These are phyloP conservation scores for Clarias platycephalus DNA, from an alignment of 2,797 vertebrate genomes.

Conservation along the genomic window DNA sequence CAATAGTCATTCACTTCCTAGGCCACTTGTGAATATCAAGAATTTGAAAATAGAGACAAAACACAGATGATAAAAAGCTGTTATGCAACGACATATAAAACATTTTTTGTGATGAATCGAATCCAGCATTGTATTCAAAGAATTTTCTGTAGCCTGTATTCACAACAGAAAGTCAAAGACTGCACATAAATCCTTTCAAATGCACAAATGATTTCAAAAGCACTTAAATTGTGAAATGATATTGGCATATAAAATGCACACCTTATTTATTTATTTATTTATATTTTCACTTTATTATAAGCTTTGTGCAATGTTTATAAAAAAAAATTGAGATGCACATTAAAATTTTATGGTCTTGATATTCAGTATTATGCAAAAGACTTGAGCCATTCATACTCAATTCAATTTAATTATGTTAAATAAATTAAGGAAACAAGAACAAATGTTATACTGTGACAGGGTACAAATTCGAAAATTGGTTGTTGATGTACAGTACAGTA, in stretches of 20 bases:
- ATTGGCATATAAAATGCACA: neutral
- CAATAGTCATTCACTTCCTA: neutral
- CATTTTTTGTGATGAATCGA: neutral
- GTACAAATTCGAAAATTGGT: no score
- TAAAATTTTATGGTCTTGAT: neutral
- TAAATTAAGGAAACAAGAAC: no score
- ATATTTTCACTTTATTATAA: neutral
- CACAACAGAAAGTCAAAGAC: neutral
- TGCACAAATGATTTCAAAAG: neutral
- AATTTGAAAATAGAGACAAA: neutral
- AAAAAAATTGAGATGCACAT: no score
- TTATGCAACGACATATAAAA: neutral
- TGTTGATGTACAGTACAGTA: no score
- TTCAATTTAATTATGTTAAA: no score
- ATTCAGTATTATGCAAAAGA: no score
- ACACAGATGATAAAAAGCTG: neutral
- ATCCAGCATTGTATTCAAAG: neutral
- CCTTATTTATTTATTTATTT: no score
- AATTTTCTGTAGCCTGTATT: neutral
- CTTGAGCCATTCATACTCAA: no score
- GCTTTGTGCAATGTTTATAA: neutral
- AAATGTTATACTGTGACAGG: no score
- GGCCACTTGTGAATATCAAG: neutral
- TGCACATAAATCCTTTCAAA: neutral
- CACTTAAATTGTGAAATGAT: slow-evolving; percentile 8